Base-by-base conservation (phyloP, 2,113 vertebrate species). In the Hirundichthys speculiger region DNA sequence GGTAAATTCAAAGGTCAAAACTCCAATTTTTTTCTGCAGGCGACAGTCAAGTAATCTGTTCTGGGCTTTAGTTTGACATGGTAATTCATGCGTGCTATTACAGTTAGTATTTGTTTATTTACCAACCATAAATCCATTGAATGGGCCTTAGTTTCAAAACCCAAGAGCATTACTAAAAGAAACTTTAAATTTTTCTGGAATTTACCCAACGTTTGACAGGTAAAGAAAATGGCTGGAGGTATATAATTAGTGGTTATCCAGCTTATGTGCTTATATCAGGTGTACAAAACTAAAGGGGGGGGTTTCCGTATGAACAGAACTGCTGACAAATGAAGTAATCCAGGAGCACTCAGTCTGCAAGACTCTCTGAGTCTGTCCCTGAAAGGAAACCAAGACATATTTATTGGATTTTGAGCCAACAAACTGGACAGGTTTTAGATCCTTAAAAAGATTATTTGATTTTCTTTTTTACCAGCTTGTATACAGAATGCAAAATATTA, bases 51-150 rank as follows among this genome's bases (percentile, higher is more conserved):
- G 41, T 15, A 13, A 24, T 21, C 25, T 39, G 20, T 20, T n/a
- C 14, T 19, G 13, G 13, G 15, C 43, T 60, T 61, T 22, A 34
- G 41, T 13, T 5, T 59, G 43, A 61, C 57, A 61, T 16, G 21
- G 16, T 46, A 13, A 45, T 22, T 69, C 56, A 57, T 42, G 55
- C 38, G n/a, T 50, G 40, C 11, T 4, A 1, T 49, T 41, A 57
- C 27, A 41, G 38, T 58, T 20, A 49, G 57, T 24, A 15, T 47
- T 18, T 45, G n/a, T 40, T 50, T 68, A 68, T 24, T 60, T 59
- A 45, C 14, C 66, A 38, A 15, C 25, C 45, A 13, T 34, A 38
- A 27, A 56, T 47, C 52, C 45, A 25, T n/a, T 15, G 13, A 24
- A 4, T 19, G 42, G n/a, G 7, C 52, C 21, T 11, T 4, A 6